phyloP scores from a whole-genome alignment of 2,797 vertebrate genomes.

The Brachyalestes nurse region DNA sequence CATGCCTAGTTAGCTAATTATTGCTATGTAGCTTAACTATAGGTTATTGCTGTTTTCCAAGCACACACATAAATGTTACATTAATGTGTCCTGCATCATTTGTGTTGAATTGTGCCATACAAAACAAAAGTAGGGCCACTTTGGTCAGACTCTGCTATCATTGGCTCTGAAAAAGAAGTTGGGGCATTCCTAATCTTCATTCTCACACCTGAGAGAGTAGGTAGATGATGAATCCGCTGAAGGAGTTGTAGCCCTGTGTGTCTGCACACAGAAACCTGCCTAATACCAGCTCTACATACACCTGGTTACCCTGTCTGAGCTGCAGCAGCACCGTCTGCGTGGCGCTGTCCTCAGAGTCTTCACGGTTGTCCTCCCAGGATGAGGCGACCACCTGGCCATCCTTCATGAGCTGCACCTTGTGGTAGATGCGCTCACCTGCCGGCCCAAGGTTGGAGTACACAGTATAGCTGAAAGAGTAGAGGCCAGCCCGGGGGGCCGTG shows the following conservation, averaged over 20 bases:
- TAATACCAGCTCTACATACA: slow-evolving; percentile 68
- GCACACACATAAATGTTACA: neutral
- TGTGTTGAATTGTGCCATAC: neutral
- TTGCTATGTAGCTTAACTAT: neutral
- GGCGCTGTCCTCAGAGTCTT: slow-evolving; percentile 75
- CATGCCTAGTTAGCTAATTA: neutral
- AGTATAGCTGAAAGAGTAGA: slow-evolving; percentile 74
- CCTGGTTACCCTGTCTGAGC: slow-evolving; percentile 69
- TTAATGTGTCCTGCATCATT: neutral
- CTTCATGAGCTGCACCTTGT: slow-evolving; percentile 72
- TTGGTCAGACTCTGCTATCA: neutral
- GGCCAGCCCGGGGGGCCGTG: slow-evolving; percentile 68
- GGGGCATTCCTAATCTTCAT: neutral
- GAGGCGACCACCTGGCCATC: slow-evolving; percentile 55
- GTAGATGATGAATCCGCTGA: slow-evolving; percentile 77
- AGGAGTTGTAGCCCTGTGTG: slow-evolving; percentile 63
- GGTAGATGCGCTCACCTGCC: slow-evolving; percentile 59
- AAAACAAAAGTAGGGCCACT: neutral
- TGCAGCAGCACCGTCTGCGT: slow-evolving; percentile 67
- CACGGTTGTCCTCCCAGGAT: slow-evolving; percentile 77
- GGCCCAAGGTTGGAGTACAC: slow-evolving; percentile 63
- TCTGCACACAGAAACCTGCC: slow-evolving; percentile 73
- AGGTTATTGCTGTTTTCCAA: neutral
- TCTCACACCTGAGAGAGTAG: slow-evolving; percentile 44
- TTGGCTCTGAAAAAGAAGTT: neutral